Conservation (phyloP, 2,113 vertebrate genomes). For the Myxocyprinus asiaticus region DNA sequence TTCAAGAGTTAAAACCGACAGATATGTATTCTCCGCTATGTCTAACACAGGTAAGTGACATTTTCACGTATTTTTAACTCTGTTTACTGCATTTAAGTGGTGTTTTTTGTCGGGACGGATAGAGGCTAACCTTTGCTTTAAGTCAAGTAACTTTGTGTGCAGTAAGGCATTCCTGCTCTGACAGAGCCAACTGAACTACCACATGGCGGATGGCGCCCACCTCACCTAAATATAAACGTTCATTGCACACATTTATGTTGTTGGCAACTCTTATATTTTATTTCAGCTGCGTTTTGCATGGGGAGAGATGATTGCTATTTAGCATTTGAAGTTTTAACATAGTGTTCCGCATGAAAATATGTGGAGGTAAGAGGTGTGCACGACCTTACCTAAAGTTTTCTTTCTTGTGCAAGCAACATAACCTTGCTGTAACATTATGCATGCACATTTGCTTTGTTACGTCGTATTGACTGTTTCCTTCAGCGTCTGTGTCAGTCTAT, state of each 20-base stretch:
- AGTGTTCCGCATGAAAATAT: background rate
- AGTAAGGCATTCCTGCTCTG: constrained; percentile 66
- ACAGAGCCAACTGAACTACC: constrained; percentile 78
- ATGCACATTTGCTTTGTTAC: background rate
- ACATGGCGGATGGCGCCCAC: constrained; percentile 85
- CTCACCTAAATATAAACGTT: constrained; percentile 45
- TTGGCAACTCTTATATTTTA: background rate
- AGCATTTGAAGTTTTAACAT: background rate
- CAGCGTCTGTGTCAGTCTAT: background rate
- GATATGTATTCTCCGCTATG: constrained; percentile 98
- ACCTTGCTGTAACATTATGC: background rate
- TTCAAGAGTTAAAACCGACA: constrained; percentile 76
- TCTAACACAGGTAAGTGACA: constrained; percentile 92
- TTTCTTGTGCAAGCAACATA: background rate
- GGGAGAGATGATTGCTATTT: background rate
- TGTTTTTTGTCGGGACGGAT: constrained; percentile 48
- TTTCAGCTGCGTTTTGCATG: too few relatives aligned
- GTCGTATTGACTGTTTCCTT: background rate
- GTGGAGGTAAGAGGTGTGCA: background rate
- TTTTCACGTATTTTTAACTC: constrained; percentile 50
- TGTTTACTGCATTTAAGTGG: constrained; percentile 40
- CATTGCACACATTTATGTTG: background rate
- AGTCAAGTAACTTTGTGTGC: constrained; percentile 78
- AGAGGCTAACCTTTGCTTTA: constrained; percentile 60
- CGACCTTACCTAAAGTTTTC: constrained; percentile 12